Evolutionary conservation across 1,140 invertebrate genomes (phyloP).

Genomic region (Drosophila seguyi): DNA sequence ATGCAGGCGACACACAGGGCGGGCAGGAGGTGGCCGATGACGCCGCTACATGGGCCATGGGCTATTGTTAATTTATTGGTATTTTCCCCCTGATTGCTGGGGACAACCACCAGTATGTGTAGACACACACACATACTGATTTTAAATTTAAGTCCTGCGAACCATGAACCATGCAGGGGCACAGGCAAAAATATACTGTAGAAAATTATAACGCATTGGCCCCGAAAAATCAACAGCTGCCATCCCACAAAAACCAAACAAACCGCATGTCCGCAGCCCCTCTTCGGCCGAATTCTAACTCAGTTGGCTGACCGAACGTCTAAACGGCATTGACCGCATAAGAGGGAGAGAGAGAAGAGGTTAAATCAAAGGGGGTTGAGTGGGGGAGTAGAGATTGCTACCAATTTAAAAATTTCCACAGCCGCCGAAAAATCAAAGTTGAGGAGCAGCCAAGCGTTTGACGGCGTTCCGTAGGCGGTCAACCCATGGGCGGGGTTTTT

Average conservation of each 20-base stretch:
- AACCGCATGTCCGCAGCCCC: constrained; percentile 63
- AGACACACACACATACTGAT: constrained; percentile 66
- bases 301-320: constrained; percentile 72
- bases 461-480: constrained; percentile 49
- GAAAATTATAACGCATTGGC: constrained; percentile 81
- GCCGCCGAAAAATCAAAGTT: constrained; percentile 71
- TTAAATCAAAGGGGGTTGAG: background rate
- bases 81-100: constrained; percentile 34
- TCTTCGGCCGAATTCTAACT: constrained; percentile 12
- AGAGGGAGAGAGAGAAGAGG: constrained; percentile 43
- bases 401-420: constrained; percentile 80
- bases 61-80: constrained; percentile 80
- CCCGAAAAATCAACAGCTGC: constrained; percentile 80
- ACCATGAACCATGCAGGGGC: constrained; percentile 28
- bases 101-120: constrained; percentile 53
- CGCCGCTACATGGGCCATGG: constrained; percentile 21
- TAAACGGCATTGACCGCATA: constrained; percentile 80
- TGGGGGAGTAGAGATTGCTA: constrained; percentile 17
- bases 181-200: constrained; percentile 45
- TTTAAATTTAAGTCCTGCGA: constrained; percentile 68
- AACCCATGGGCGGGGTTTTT: constrained; percentile 29
- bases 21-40: background rate
- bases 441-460: constrained; percentile 64
- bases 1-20: constrained; percentile 41
- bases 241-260: constrained; percentile 77